Conservation (phyloP, 2,113 vertebrate genomes). For the Labeo catla region DNA sequence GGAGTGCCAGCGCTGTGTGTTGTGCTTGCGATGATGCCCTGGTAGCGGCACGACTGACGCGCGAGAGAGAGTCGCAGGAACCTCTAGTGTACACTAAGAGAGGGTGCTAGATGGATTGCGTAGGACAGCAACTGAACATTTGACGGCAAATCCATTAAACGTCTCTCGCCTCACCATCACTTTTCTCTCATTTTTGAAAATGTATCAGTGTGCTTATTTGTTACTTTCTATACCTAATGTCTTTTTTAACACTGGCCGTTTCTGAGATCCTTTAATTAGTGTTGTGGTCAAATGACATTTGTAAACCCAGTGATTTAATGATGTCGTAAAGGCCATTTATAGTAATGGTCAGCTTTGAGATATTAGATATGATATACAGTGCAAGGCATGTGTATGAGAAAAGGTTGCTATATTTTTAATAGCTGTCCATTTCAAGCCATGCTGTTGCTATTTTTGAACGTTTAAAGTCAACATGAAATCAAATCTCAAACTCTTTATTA, state of each 20-base stretch:
- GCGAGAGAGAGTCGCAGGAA: neutral
- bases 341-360: slow-evolving; percentile 9
- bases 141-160: neutral
- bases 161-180: neutral
- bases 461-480: neutral
- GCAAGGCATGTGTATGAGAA: neutral
- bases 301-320: neutral
- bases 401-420: slow-evolving; percentile 4
- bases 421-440: neutral
- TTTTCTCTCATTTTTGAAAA: slow-evolving; percentile 12
- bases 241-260: neutral
- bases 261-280: slow-evolving; percentile 16
- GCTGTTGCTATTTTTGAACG: neutral
- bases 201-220: slow-evolving; percentile 18
- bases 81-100: slow-evolving; percentile 33
- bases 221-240: slow-evolving; percentile 1
- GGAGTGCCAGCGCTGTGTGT: neutral
- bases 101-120: slow-evolving; percentile 38
- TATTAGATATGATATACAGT: slow-evolving; percentile 6
- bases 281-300: neutral
- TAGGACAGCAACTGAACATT: neutral
- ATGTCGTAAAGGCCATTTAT: slow-evolving; percentile 14
- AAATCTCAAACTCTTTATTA: neutral
- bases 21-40: slow-evolving; percentile 25
- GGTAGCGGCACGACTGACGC: neutral